Conservation (phyloP, 2,113 vertebrate species). For the Miniopterus natalensis region DNA sequence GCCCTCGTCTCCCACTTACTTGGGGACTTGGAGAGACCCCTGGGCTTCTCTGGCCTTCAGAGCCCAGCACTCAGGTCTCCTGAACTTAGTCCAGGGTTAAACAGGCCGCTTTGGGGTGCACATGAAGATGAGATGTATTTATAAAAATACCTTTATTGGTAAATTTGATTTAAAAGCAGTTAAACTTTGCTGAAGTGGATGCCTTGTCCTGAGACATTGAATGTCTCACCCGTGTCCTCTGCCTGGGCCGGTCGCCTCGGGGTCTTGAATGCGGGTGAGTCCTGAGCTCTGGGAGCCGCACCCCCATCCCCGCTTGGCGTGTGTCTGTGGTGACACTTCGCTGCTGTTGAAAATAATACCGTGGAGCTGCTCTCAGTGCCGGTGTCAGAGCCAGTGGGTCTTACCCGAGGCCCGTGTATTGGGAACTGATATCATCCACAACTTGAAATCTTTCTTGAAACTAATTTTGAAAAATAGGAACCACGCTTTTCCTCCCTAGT, state of each 20-base stretch:
- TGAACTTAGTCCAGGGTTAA: accelerated
- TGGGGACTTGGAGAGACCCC: accelerated
- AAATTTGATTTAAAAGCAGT: neutral
- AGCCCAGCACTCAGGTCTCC: neutral
- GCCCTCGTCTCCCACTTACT: too few relatives aligned
- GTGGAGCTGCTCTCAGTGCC: accelerated
- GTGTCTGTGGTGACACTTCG: neutral
- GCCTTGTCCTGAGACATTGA: neutral
- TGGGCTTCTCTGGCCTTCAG: neutral
- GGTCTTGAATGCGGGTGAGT: accelerated
- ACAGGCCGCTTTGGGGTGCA: neutral
- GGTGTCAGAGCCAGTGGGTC: accelerated
- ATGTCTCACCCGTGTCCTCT: accelerated
- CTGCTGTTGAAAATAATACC: too few relatives aligned
- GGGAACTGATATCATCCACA: accelerated
- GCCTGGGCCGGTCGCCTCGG: accelerated
- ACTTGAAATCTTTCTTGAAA: neutral
- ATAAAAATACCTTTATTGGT: neutral
- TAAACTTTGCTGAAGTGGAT: neutral
- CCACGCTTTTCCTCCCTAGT: accelerated
- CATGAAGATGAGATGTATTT: neutral
- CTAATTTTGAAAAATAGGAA: neutral
- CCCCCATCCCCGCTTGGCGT: neutral
- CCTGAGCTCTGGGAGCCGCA: accelerated
- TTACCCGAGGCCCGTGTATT: accelerated